Conservation (phyloP, 2,888 invertebrate genomes). For the Pheosia gnoma region DNA sequence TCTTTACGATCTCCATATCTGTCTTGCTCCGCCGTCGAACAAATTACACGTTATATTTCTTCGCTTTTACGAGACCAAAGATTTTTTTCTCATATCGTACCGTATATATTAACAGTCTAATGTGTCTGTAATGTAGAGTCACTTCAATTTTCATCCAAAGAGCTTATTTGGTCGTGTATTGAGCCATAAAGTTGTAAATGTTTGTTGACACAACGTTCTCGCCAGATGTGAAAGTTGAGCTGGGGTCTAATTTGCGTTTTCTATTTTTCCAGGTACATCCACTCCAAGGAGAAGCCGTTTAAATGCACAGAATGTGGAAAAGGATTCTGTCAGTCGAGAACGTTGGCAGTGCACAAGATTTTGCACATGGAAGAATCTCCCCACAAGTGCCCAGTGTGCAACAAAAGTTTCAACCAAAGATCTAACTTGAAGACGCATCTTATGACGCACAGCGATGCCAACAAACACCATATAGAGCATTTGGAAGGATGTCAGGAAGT, state of each 20-base stretch:
- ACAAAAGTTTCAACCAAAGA: conserved; percentile 95
- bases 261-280: conserved; percentile 92
- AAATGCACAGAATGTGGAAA: conserved; percentile 98
- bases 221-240: conserved; percentile 56
- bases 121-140: conserved; percentile 63
- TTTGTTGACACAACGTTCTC: conserved; percentile 59
- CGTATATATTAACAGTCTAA: conserved; percentile 70
- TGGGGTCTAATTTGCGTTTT: conserved; percentile 56
- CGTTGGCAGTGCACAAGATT: conserved; percentile 97
- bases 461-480: conserved; percentile 77
- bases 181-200: conserved; percentile 55
- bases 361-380: conserved; percentile 97
- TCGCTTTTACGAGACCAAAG: conserved; percentile 78
- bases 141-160: conserved; percentile 63
- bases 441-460: conserved; percentile 91
- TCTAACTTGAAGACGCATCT: conserved; percentile 96
- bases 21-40: conserved; percentile 79
- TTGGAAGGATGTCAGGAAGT: conserved; percentile 81
- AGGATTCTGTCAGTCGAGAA: conserved; percentile 98
- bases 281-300: conserved; percentile 99
- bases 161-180: conserved; percentile 56
- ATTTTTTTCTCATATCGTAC: conserved; percentile 66
- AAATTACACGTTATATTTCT: conserved; percentile 83
- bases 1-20: conserved; percentile 82
- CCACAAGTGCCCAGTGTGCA: conserved; percentile 95